Base-by-base conservation (phyloP, 2,888 invertebrate species). In the Stenoptilia bipunctidactyla region DNA sequence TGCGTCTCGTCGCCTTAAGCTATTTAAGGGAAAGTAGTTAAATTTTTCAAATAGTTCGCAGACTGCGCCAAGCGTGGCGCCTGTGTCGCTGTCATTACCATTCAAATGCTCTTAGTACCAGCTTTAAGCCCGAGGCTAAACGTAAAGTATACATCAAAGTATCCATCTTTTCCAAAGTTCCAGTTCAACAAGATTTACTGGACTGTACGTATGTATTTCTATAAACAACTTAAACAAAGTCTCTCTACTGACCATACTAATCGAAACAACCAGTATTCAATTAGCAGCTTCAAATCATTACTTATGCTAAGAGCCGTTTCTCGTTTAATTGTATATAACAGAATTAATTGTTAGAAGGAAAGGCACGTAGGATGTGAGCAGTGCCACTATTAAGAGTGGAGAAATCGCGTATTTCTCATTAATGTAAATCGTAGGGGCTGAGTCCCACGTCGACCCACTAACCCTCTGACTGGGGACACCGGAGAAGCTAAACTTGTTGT, bases 331-430 rank as follows among this genome's bases (percentile, higher is more conserved):
- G 20, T 20, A 20, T 8, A 20, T 20, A 5, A 62, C 55, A 55
- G 56, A 61, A 65, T 59, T 54, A 57, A 62, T 57, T 52, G 44
- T 49, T 49, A 54, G 55, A 58, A 13, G 50, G 52, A 49, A 42
- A 62, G 62, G 59, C 59, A 71, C 63, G 70, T 71, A 66, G 60
- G 58, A 57, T 55, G 59, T 60, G 58, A 60, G 47, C 49, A 55
- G 60, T 59, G 61, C 56, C 61, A 60, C 59, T 58, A 69, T 62
- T 57, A 63, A 58, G 63, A 63, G 52, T 56, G 55, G 68, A 71
- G 75, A 77, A 79, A 77, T 73, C 65, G 62, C 66, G 65, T 69
- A 61, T 66, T 59, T 58, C 66, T 70, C 69, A 64, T 70, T 74
- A 75, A 74, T 75, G 72, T 70, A 75, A 74, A 76, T 73, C 62